Conservation (phyloP, 2,113 vertebrate genomes). For the Triplophysa dalaica region DNA sequence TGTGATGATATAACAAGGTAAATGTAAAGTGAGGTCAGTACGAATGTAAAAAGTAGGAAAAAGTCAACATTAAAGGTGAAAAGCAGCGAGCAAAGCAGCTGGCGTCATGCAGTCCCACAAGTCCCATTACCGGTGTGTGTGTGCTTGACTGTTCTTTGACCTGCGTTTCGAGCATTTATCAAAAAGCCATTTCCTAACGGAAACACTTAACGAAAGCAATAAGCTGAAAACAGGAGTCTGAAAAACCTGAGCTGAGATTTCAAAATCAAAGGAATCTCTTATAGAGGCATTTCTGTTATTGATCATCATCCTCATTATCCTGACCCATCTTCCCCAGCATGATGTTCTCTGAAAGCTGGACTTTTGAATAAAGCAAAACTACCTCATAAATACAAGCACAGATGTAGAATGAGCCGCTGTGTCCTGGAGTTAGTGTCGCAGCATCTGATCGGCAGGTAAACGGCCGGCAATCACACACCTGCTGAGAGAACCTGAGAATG, state of each 20-base stretch:
- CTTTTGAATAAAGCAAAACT: neutral
- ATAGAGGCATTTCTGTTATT: slow-evolving; percentile 5
- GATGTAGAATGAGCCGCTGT: neutral
- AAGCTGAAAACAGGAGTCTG: slow-evolving; percentile 20
- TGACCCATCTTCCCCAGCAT: neutral
- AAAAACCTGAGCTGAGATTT: slow-evolving; percentile 24
- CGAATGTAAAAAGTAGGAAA: neutral
- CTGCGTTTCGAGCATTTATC: slow-evolving; percentile 33
- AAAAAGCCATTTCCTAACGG: slow-evolving; percentile 48
- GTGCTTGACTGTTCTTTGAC: slow-evolving; percentile 30
- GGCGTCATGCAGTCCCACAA: neutral
- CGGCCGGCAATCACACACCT: neutral
- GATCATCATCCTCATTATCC: neutral
- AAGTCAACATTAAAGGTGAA: neutral
- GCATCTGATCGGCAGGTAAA: slow-evolving; percentile 9
- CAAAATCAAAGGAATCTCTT: neutral
- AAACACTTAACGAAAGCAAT: slow-evolving; percentile 44
- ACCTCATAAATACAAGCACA: neutral
- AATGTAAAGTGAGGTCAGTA: slow-evolving; percentile 1
- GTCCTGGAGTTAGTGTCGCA: neutral
- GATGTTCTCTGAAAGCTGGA: neutral
- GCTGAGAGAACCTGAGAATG: neutral
- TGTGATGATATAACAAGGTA: neutral
- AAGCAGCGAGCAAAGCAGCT: neutral
- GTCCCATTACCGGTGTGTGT: slow-evolving; percentile 22